These are phyloP conservation scores for Machimus atricapillus DNA, from an alignment of 2,888 invertebrate genomes.

Conservation along the genomic window DNA sequence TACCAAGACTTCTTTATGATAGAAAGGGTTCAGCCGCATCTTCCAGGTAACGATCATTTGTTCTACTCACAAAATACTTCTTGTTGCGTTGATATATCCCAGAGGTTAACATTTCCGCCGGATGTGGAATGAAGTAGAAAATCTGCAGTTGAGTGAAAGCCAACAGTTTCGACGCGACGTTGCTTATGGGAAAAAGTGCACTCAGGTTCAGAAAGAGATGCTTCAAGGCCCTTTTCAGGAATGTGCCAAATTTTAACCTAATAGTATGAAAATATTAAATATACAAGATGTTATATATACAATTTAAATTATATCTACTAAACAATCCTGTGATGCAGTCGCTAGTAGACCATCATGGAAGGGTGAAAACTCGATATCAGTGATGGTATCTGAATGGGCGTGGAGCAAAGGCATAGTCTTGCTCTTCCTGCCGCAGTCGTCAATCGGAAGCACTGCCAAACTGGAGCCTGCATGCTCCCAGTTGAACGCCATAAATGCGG, in stretches of 20 bases:
- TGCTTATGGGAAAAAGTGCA: constrained; percentile 84
- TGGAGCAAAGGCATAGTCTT: constrained; percentile 87
- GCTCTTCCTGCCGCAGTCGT: constrained; percentile 87
- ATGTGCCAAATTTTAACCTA: constrained; percentile 91
- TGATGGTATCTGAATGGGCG: constrained; percentile 88
- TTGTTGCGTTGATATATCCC: constrained; percentile 84
- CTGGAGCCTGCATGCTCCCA: constrained; percentile 92
- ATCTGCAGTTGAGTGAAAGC: constrained; percentile 91
- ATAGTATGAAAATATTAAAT: not conserved
- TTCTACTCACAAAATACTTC: constrained; percentile 75
- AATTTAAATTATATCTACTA: constrained; percentile 64
- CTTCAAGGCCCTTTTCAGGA: constrained; percentile 79
- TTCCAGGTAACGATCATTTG: not conserved
- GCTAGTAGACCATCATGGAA: constrained; percentile 92
- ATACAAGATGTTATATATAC: not conserved
- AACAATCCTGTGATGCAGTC: constrained; percentile 88
- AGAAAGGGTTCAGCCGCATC: not conserved
- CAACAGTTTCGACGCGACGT: constrained; percentile 85
- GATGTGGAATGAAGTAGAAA: constrained; percentile 87
- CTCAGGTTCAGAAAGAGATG: constrained; percentile 78
- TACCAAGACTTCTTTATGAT: too few species aligned
- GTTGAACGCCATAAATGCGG: constrained; percentile 93
- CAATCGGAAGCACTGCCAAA: constrained; percentile 86
- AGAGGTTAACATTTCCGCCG: constrained; percentile 80
- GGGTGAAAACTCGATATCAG: constrained; percentile 94